Evolutionary conservation across 2,888 invertebrate genomes (phyloP), one percentile per base, ranked within the genome.

Genomic region (Holacanthella duospinosa): DNA sequence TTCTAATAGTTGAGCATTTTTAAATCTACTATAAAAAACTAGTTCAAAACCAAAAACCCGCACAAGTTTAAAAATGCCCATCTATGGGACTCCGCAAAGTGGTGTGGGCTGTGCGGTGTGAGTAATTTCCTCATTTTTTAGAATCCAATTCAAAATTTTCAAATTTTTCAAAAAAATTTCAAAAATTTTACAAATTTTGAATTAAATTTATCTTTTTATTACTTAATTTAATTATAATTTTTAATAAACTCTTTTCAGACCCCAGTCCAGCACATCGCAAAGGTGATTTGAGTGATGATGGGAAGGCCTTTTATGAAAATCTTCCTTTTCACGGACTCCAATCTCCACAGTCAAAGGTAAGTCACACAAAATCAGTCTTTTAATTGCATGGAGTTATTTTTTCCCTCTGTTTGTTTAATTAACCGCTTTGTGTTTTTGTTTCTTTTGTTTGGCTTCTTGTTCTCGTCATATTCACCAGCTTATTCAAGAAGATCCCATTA

Each of bases 291-390:
- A 84, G 85, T 80, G 89, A 89, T 78, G 86, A 86, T 78, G 88
- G 88, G 74, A 89, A 89, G 78, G 80, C 81, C 61, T 86, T 88
- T 77, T 93, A 93, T 83, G 93, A 93, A 82, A 93, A 93, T 81
- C 85, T 93, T 76, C 93, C 93, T 77, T 93, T 93, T 84, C 93
- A 93, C 79, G 92, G 92, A 75, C 85, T 93, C 76, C 92, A 92
- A 81, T 88, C 89, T 79, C 89, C 92, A 76, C 92, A 91, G 75
- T 88, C 91, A 80, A 93, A 93, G 89, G 93, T 93, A 85, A 79
- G 76, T 27, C 43, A 48, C 48, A 21, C 48, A 21, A 36, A 6
- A 36, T 9, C 9, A 36, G 36, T 9, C 6, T 62, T 67, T 57
- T 63, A 55, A 63, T 64, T 29, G 21, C 57, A 55, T 55, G 65